Percentiles rank a stretch among this genome's conserved stretches.
Evolutionary conservation across 2,888 invertebrate species (phyloP).

Genomic region (Ormyrus rosae): DNA sequence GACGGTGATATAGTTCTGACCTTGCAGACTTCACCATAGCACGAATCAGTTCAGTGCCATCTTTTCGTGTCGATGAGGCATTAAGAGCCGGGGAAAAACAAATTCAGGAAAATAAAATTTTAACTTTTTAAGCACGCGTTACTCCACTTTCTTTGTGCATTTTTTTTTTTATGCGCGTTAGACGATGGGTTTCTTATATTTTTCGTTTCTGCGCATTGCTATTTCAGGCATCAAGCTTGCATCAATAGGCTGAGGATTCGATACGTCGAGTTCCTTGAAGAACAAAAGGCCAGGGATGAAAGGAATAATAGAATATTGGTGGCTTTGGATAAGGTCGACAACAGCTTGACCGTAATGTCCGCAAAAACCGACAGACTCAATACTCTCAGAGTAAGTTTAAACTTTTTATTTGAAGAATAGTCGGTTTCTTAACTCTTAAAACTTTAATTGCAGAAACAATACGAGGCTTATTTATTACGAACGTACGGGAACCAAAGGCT

Average conservation of each 20-base stretch:
- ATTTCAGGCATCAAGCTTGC: constrained; percentile 71
- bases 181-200: no score
- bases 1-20: constrained; percentile 12
- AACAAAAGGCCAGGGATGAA: constrained; percentile 79
- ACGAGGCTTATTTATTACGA: constrained; percentile 66
- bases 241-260: constrained; percentile 74
- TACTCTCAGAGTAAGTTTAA: constrained; percentile 76
- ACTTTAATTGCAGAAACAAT: constrained; percentile 67
- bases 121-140: no score
- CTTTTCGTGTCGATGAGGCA: constrained; percentile 30
- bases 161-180: no score
- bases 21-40: constrained; percentile 23
- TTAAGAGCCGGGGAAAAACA: neutral
- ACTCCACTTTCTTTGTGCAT: no score
- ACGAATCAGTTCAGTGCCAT: constrained; percentile 22
- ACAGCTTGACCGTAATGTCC: constrained; percentile 78
- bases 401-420: neutral
- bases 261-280: constrained; percentile 79
- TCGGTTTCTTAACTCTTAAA: no score
- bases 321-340: constrained; percentile 79
- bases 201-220: neutral
- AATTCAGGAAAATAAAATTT: no score
- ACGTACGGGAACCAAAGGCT: constrained; percentile 59
- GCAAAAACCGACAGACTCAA: constrained; percentile 80
- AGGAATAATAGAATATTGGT: constrained; percentile 79